Base-by-base conservation (phyloP, 2,888 invertebrate species). In the Thecocarcelia acutangulata region DNA sequence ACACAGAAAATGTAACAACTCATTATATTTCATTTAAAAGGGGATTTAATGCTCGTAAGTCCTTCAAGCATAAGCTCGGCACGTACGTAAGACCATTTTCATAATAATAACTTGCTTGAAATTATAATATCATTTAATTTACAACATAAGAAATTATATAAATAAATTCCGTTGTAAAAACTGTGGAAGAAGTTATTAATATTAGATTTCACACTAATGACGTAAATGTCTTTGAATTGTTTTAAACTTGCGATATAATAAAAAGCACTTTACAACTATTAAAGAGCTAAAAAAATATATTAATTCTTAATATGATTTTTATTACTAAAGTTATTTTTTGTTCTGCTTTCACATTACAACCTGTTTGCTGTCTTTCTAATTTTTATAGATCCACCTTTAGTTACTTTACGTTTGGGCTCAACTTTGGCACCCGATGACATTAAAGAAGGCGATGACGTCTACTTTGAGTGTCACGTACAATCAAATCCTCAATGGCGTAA, bases 391-490 rank as follows among this genome's bases (percentile, higher is more conserved):
- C 95, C 96, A 13, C 97, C 97, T 59, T 94, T 96, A 88, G 96
- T 97, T 83, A 93, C 94, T 70, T 91, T 97, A 86, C 93, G 94
- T 81, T 92, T 97, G 85, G 97, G 97, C 87, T 95, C 96, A 88
- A 96, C 96, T 77, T 92, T 97, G 85, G 95, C 95, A 87, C 94
- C 96, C 76, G 94, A 95, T 85, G 96, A 97, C 92, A 97, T 97
- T 92, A 97, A 97, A 91, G 97, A 97, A 91, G 96, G 97, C 66
- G 97, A 96, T 88, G 97, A 97, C 92, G 96, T 97, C 80, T 97
- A 97, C 92, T 97, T 97, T 91, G 97, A 97, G 92, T 97, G 97
- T 92, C 96, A 96, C 92, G 96, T 97, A 87, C 94, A 95, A 88
- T 95, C 97, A 86, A 96, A 97, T 92, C 97, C 97, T 44, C 94